Base-by-base conservation (phyloP, 2,113 vertebrate species). In the Rana temporaria region DNA sequence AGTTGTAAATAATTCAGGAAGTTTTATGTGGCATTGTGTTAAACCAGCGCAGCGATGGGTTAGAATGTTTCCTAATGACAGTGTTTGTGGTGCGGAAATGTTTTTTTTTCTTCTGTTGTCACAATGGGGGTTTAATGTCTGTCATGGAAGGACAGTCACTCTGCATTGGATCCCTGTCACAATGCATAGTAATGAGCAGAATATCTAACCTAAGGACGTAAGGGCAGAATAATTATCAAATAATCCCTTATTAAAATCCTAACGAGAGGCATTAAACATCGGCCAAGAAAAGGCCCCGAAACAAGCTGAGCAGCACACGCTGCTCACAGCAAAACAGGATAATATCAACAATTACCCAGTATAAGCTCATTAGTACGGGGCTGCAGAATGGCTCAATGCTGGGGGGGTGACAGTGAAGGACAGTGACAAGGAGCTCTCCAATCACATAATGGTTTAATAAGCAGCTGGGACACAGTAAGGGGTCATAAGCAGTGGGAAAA, bases 181-280 rank as follows among this genome's bases (percentile, higher is more conserved):
- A 85, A 87, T 85, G 85, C 89, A 89, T 85, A 88, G 88, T 93
- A 93, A 93, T 85, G 88, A 95, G 91, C 84, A 88, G 60, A 48
- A 86, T 76, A 88, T 53, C 84, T 88, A 88, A 86, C 86, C 90
- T 79, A 18, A 89, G 84, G 93, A 90, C 90, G 84, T 90, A 89
- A 92, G 93, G 91, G 89, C 92, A 90, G 78, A 79, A 84, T 88
- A 84, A 93, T 92, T 87, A 89, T 89, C 91, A 88, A 84, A 88
- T 86, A 87, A 88, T 87, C 90, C 86, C 87, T 91, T 86, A 85
- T 92, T 90, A 91, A 90, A 90, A 90, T 82, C 42, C 53, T 81
- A 90, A 90, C 85, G 88, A 91, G 85, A 59, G 81, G 81, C 87
- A 87, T 81, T 87, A 86, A 83, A 83, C 86, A 84, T 88, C 79